These are phyloP conservation scores for Tupiocoris notatus DNA, from an alignment of 2,888 invertebrate genomes.

Conservation along the genomic window DNA sequence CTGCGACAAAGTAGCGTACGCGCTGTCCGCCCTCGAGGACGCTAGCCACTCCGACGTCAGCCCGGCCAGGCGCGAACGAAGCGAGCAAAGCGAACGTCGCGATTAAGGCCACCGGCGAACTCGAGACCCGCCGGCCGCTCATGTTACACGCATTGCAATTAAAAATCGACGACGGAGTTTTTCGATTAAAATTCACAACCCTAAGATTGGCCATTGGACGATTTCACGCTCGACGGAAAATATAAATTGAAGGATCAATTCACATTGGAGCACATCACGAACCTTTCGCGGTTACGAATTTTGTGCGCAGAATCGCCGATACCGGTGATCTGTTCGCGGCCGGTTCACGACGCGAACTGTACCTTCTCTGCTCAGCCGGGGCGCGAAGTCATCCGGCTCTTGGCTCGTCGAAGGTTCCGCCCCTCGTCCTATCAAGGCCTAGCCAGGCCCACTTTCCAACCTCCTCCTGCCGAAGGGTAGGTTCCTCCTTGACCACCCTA, in stretches of 20 bases:
- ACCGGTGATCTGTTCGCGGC: neutral
- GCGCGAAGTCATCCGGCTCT: neutral
- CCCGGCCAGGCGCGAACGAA: slow-evolving; percentile 1
- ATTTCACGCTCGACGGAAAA: neutral
- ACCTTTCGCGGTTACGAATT: neutral
- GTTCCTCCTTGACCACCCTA: slow-evolving; percentile 33
- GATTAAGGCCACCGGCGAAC: neutral
- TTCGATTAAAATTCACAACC: neutral
- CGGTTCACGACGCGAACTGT: neutral
- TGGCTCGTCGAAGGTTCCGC: slow-evolving; percentile 3
- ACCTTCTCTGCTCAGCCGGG: neutral
- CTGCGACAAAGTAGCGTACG: slow-evolving; percentile 17
- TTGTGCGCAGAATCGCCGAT: neutral
- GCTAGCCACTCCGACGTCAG: slow-evolving; percentile 28
- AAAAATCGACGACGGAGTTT: neutral
- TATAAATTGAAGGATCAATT: neutral
- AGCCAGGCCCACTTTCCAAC: neutral
- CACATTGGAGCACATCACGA: neutral
- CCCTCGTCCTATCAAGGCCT: neutral
- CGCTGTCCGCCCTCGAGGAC: slow-evolving; percentile 33
- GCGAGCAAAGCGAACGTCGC: slow-evolving; percentile 13
- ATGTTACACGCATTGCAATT: slow-evolving; percentile 23
- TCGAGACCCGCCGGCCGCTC: neutral
- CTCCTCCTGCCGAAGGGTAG: slow-evolving; percentile 4
- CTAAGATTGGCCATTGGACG: neutral